Base-by-base conservation (phyloP, 1,140 invertebrate genomes). In the Hyles vespertilio region DNA sequence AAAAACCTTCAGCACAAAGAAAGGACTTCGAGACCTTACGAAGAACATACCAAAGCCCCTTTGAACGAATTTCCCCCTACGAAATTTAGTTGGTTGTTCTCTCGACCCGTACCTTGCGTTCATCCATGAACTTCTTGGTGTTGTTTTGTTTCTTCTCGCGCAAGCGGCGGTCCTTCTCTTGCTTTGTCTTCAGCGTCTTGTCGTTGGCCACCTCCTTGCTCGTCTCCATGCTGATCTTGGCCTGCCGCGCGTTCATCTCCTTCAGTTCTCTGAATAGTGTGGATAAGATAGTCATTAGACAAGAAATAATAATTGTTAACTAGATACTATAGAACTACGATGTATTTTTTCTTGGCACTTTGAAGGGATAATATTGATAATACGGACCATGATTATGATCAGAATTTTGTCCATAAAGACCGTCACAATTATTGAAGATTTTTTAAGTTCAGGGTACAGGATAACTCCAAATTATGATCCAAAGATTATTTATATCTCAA, bases 121-220 rank as follows among this genome's bases (percentile, higher is more conserved):
- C 98, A 73, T 99, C 98, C 91, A 99, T 95, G 79, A 99, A 99
- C 74, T 98, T 97, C 87, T 99, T 99, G 11, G 98, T 98, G 83
- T 99, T 99, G 79, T 99, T 99, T 75, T 99, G 97, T 77, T 99
- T 98, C 74, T 99, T 97, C 87, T 99, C 98, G 61, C 97, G 92
- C 12, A 98, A 87, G 40, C 95, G 92, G 64, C 98, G 92, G 74
- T 99, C 99, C 74, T 98, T 96, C 77, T 99, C 99, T 22, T 97
- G 97, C 75, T 99, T 98, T 49, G 98, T 99, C 84, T 98, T 97
- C 32, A 99, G 91, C 0, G 96, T 98, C 87, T 99, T 99, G 82
- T 99, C 98, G 81, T 95, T 97, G 75, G 94, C 93, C 3, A 99
- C 97, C 84, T 98, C 97, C 89, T 97, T 97, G 70, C 95, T 97